phyloP scores from a whole-genome alignment of 2,797 vertebrate species.

The Pangasius mekongensis region DNA sequence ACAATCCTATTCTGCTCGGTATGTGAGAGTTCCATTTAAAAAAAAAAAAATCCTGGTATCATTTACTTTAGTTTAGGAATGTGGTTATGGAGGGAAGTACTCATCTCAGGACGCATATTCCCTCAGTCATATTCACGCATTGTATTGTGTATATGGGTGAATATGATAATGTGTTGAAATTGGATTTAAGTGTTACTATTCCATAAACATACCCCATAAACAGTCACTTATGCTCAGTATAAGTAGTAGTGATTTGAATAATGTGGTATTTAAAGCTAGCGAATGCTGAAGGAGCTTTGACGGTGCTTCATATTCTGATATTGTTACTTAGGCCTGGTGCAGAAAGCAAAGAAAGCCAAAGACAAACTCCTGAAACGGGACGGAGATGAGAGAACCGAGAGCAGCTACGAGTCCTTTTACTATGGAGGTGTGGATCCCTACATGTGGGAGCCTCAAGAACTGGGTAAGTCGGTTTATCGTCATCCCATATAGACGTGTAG shows the following conservation, averaged over 20 bases:
- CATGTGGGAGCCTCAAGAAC: conserved; percentile 98
- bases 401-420: conserved; percentile 90
- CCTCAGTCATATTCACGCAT: not conserved
- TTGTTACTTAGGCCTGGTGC: conserved; percentile 82
- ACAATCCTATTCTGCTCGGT: not conserved
- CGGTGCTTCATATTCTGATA: not conserved
- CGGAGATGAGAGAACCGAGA: conserved; percentile 85
- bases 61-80: not conserved
- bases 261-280: not conserved
- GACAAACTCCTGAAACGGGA: conserved; percentile 91
- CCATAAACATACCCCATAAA: not conserved
- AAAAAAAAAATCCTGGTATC: not conserved
- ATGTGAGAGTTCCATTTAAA: not conserved
- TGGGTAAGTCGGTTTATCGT: conserved; percentile 77
- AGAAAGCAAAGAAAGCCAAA: conserved; percentile 96
- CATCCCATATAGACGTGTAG: not conserved
- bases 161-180: not conserved
- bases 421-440: conserved; percentile 94
- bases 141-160: not conserved
- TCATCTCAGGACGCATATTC: not conserved
- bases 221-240: not conserved
- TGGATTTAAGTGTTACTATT: not conserved
- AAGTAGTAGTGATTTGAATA: not conserved
- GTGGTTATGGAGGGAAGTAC: not conserved
- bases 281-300: not conserved